Conservation (phyloP, 2,888 invertebrate genomes). For the Dicranocentrus wangi region DNA sequence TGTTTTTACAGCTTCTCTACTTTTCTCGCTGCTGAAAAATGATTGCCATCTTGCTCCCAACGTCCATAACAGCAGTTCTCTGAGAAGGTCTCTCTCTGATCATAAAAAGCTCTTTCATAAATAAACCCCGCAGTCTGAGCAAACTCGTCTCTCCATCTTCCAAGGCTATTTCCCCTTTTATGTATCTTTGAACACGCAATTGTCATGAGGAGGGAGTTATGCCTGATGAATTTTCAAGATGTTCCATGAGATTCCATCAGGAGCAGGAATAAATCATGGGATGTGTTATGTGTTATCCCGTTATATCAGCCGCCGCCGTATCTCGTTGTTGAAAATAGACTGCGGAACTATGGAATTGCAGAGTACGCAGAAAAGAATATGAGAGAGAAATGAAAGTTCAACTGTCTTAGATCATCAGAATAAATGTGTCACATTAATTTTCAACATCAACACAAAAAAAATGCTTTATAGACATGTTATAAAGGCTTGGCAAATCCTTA, state of each 20-base stretch:
- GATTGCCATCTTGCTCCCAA: conserved; percentile 36
- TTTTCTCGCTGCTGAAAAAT: conserved; percentile 22
- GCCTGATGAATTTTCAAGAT: conserved; percentile 28
- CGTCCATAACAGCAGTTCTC: background rate
- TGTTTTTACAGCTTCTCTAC: conserved; percentile 31
- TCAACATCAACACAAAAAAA: conserved; percentile 21
- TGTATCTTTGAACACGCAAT: background rate
- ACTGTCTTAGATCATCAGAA: conserved; percentile 7
- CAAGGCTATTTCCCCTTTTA: conserved; percentile 8
- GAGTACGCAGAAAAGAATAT: too few relatives aligned
- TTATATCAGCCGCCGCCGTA: too few relatives aligned
- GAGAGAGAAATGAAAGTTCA: too few relatives aligned
- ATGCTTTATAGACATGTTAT: background rate
- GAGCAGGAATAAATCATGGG: background rate
- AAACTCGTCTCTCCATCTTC: background rate
- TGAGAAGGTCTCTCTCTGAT: background rate
- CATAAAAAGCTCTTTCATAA: conserved; percentile 38
- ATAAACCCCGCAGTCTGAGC: conserved; percentile 39
- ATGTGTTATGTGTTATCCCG: too few relatives aligned
- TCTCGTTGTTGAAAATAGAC: too few relatives aligned
- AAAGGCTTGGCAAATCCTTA: background rate
- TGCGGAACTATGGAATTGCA: too few relatives aligned
- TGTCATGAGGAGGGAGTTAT: conserved; percentile 18
- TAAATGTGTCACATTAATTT: conserved; percentile 29
- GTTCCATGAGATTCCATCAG: background rate